These are phyloP conservation scores for Xerus inauris DNA, from an alignment of 2,113 vertebrate species.

Conservation along the genomic window DNA sequence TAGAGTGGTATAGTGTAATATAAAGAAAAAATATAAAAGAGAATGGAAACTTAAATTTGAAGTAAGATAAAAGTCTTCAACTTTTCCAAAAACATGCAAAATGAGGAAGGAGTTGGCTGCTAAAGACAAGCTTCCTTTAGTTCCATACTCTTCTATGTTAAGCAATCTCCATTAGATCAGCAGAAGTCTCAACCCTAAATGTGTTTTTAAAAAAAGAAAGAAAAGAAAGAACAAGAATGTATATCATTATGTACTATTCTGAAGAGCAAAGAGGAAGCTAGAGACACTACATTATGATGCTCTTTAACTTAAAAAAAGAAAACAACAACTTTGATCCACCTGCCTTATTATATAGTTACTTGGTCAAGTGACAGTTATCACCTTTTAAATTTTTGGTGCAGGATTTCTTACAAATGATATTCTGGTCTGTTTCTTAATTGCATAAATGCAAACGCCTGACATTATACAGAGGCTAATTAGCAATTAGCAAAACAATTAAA, in stretches of 20 bases:
- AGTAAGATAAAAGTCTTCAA: neutral
- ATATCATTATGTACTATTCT: neutral
- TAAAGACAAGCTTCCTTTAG: neutral
- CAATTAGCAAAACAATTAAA: slow-evolving; percentile 50
- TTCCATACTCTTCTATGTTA: neutral
- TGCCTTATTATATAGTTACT: neutral
- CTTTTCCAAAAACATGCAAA: neutral
- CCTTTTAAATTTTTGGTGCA: neutral
- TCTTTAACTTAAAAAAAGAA: neutral
- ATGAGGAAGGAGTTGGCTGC: rapidly evolving
- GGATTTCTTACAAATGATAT: slow-evolving; percentile 6
- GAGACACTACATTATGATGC: neutral
- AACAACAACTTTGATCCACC: neutral
- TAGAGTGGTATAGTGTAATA: neutral
- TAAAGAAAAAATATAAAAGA: neutral
- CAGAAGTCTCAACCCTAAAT: neutral
- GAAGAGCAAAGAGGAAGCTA: neutral
- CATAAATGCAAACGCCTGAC: neutral
- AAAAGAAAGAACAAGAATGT: neutral
- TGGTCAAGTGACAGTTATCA: neutral
- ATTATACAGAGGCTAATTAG: slow-evolving; percentile 9
- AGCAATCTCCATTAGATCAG: neutral
- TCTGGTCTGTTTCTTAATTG: slow-evolving; percentile 44
- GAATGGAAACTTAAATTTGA: neutral
- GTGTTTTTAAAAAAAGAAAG: too few relatives aligned